Base-by-base conservation (phyloP, 2,888 invertebrate genomes). In the Lepidocyrtinus sp. region DNA sequence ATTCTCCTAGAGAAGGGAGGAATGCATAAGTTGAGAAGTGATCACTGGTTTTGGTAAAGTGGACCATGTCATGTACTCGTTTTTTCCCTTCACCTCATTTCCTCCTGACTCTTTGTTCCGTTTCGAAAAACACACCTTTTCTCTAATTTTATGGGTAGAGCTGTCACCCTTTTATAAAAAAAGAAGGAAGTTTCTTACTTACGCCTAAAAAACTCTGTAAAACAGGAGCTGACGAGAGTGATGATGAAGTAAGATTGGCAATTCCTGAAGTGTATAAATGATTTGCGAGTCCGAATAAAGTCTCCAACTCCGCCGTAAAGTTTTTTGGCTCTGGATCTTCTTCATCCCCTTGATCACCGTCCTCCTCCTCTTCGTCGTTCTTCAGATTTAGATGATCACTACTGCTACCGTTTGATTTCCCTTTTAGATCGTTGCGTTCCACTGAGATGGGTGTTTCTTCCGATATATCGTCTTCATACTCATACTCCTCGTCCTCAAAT, bases 261-360 rank as follows among this genome's bases (percentile, higher is more conserved):
- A 77, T 67, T 69, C 82, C 82, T 73, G 83, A 81, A 59, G 82
- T 73, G 72, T 86, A 87, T 59, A 87, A 69, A 81, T 83, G 80
- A 62, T 82, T 78, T 50, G 85, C 85, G 1, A 86, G 75, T 59
- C 84, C 80, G 64, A 86, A 75, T 9, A 86, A 75, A 45, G 85
- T 79, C 21, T 83, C 82, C 64, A 86, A 73, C 45, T 82, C 78
- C 64, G 78, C 73, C 61, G 68, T 62, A 9, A 78, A 67, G 70
- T 81, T 68, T 79, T 79, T 81, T 61, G 77, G 85, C 77, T 74
- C 62, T 65, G 73, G 50, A 64, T 73, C 50, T 9, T 55, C 21
- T 27, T 65, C 65, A 15, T 63, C 73, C 26, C 26, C 62, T 3
- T 71, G 26, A 12, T 65, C 27, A 26, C 69, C 63, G 46, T 79